Base-by-base conservation (phyloP, 2,888 invertebrate species). In the Watsonalla cultraria region DNA sequence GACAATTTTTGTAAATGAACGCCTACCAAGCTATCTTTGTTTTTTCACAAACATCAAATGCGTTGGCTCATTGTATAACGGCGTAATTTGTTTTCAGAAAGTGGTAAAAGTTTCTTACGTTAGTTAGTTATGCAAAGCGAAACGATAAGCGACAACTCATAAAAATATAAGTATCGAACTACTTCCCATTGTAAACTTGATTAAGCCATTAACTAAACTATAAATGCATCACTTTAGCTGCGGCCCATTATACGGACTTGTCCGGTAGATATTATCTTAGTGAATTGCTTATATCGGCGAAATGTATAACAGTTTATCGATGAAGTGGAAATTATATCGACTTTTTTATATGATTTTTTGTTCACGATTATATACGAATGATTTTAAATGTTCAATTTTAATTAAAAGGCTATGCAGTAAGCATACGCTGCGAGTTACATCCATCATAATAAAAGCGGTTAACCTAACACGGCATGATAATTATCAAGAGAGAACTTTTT, bases 141-240 rank as follows among this genome's bases (percentile, higher is more conserved):
- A 37, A 2, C 14, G 45, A 35, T 51, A 46, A 14, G 37, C 14
- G 51, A 67, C 58, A 68, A 76, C 76, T 68, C 78, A 74, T 78
- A 76, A 76, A 80, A 74, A 70, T 76, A 62, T 72, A 63, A 66
- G 65, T 70, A 68, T 63, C 61, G 61, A 72, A 68, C 70, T 63
- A 80, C 85, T 88, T 88, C 87, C 88, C 84, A 84, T 70, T 70
- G 64, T 64, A 68, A 77, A 70, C 74, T 74, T 76, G 80, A 86
- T 86, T 84, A 79, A 82, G 80, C 75, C 71, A 84, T 86, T 82
- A 81, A 76, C 67, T 72, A 65, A 66, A 66, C 68, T 71, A 72
- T 78, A 82, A 83, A 76, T 80, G 76, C 74, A 69, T 71, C 67
- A 84, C 84, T 85, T 80, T 86, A 73, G 68, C 80, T 68, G 65